phyloP scores from a whole-genome alignment of 1,140 invertebrate species.

The Brachionus asplanchnoidis region DNA sequence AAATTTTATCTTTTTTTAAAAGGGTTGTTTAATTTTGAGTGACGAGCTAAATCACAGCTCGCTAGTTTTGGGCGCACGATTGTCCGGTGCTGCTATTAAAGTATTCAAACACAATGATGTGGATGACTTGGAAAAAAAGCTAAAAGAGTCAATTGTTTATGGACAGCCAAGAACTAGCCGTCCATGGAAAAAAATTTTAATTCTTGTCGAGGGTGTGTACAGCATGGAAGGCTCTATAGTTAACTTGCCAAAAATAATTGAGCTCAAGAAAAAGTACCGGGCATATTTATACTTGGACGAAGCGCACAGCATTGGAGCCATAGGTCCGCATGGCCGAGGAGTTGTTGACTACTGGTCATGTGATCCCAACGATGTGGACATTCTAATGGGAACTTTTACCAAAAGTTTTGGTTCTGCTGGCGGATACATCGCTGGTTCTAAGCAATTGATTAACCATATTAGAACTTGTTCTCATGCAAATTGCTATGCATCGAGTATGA shows the following conservation, averaged over 20 bases:
- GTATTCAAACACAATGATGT: conserved; percentile 81
- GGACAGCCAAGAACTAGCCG: conserved; percentile 72
- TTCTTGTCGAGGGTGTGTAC: conserved; percentile 90
- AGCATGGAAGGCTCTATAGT: conserved; percentile 97
- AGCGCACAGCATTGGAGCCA: conserved; percentile 90
- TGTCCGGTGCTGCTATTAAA: conserved; percentile 76
- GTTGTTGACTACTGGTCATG: conserved; percentile 78
- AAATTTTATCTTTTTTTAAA: too few species aligned
- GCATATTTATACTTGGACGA: conserved; percentile 89
- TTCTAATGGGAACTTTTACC: conserved; percentile 93
- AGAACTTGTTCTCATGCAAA: conserved; percentile 75
- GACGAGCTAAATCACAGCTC: conserved; percentile 97
- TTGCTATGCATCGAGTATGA: conserved; percentile 80
- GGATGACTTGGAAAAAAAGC: conserved; percentile 72
- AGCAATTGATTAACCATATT: conserved; percentile 76
- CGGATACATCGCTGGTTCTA: conserved; percentile 89
- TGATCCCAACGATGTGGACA: conserved; percentile 83
- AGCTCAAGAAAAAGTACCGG: conserved; percentile 85
- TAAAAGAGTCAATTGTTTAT: conserved; percentile 71
- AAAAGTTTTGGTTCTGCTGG: conserved; percentile 93
- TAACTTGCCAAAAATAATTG: conserved; percentile 78
- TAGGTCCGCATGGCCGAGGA: conserved; percentile 80
- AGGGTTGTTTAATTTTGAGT: conserved; percentile 78
- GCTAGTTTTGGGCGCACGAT: conserved; percentile 80
- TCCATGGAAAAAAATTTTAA: conserved; percentile 88